These are phyloP conservation scores for Pterobdella sp. DNA, from an alignment of 2,888 invertebrate genomes.

Conservation along the genomic window DNA sequence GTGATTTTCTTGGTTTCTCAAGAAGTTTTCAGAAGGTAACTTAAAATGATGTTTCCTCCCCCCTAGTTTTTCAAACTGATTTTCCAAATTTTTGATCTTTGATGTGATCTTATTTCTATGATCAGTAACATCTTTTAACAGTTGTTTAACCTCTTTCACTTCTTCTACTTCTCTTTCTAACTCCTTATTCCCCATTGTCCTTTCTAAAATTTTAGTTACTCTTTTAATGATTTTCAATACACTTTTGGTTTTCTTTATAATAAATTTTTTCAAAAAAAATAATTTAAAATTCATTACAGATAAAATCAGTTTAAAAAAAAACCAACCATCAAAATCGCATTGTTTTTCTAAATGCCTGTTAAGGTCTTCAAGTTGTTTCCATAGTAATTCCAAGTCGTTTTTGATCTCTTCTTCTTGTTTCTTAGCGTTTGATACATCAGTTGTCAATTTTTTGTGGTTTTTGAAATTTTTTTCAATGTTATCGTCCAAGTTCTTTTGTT, in stretches of 20 bases:
- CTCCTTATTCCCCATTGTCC: too few species aligned
- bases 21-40: background rate
- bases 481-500: background rate
- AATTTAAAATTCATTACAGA: too few species aligned
- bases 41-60: background rate
- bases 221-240: too few species aligned
- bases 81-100: background rate
- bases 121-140: background rate
- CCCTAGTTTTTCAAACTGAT: background rate
- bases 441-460: background rate
- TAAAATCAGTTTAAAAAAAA: background rate
- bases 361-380: background rate
- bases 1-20: background rate
- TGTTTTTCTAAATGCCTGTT: background rate
- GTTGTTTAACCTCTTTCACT: background rate
- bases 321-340: background rate
- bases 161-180: constrained; percentile 9
- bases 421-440: background rate
- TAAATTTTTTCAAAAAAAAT: too few species aligned
- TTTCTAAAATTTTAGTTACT: too few species aligned
- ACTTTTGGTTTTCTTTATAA: too few species aligned
- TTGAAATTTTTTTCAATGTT: background rate
- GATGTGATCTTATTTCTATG: background rate
- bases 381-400: background rate
- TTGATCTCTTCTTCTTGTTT: background rate